Base-by-base conservation (phyloP, 2,797 vertebrate genomes). In the Numenius phaeopus region DNA sequence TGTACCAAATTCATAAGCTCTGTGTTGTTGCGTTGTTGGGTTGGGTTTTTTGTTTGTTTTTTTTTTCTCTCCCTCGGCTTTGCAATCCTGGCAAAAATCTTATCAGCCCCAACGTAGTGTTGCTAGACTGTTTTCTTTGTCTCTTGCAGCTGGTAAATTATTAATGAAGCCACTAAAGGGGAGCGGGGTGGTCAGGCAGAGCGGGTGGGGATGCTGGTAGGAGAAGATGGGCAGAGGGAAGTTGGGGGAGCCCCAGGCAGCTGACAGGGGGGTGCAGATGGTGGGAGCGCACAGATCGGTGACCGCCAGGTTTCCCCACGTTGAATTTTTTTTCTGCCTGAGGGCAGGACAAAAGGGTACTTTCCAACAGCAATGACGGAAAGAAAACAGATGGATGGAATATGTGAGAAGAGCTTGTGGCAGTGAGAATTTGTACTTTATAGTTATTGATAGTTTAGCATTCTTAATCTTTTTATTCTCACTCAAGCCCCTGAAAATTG, bases 121-220 rank as follows among this genome's bases (percentile, higher is more conserved):
- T 70, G 23, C 30, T 44, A 26, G 80, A 21, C 83, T 80, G 79
- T 83, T 93, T 87, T 82, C 98, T 98, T 98, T 98, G 98, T 95
- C 95, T 97, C 87, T 69, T 62, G 84, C 93, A 92, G 92, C 91
- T 85, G 89, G 83, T 98, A 90, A 97, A 98, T 98, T 97, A 98
- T 98, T 97, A 96, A 98, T 97, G 97, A 88, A 4, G 52, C 20
- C 0, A 18, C 83, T 93, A 7, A 87, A 82, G 95, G 87, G 91
- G 81, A 93, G 49, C 0, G 7, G 89, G 77, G 58, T 85, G 88
- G 84, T 83, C 70, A 40, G 86, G 58, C 16, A 14, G 87, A 42
- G 37, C 7, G 61, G 62, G 52, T 84, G 87, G 62, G 72, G 80
- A 29, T 57, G 57, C 42, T 55, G n/a, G 64, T 55, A 15, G 69